phyloP scores from a whole-genome alignment of 2,113 vertebrate genomes.

The Isichthys henryi region DNA sequence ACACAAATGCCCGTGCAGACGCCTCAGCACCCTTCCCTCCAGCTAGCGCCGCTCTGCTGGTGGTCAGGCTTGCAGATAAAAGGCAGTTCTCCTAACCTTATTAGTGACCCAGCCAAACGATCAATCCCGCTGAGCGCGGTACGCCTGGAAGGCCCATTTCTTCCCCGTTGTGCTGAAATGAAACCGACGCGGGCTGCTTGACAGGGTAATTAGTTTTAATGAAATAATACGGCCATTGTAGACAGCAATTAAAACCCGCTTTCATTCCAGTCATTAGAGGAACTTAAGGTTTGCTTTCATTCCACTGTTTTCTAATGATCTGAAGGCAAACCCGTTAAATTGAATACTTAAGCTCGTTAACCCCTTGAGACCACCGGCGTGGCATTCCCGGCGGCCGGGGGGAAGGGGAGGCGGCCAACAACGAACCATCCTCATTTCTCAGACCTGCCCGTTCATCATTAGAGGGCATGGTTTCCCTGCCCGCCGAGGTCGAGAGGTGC shows the following conservation, averaged over 20 bases:
- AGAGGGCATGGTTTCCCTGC: background rate
- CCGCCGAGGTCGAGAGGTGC: background rate
- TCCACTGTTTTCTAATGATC: conserved; percentile 45
- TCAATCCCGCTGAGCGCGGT: conserved; percentile 46
- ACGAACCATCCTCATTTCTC: conserved; percentile 1
- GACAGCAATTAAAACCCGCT: conserved; percentile 56
- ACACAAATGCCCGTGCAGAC: background rate
- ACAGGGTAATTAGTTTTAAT: conserved; percentile 57
- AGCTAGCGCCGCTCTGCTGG: conserved; percentile 28
- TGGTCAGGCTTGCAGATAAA: conserved; percentile 19
- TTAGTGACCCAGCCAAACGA: conserved; percentile 37
- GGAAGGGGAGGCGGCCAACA: background rate
- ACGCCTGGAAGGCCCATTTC: conserved; percentile 46
- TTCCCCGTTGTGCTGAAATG: conserved; percentile 46
- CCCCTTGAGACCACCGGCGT: conserved; percentile 30
- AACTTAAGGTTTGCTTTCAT: conserved; percentile 48
- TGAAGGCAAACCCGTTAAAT: conserved; percentile 38
- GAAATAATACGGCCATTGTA: conserved; percentile 53
- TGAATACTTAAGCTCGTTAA: conserved; percentile 33
- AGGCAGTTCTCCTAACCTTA: conserved; percentile 29
- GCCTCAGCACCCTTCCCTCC: conserved; percentile 31
- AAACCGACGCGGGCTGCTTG: conserved; percentile 42
- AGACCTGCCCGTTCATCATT: background rate
- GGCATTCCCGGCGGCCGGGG: background rate
- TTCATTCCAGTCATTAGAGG: conserved; percentile 52